These are phyloP conservation scores for Pammene aurita DNA, from an alignment of 2,888 invertebrate genomes.

Conservation along the genomic window DNA sequence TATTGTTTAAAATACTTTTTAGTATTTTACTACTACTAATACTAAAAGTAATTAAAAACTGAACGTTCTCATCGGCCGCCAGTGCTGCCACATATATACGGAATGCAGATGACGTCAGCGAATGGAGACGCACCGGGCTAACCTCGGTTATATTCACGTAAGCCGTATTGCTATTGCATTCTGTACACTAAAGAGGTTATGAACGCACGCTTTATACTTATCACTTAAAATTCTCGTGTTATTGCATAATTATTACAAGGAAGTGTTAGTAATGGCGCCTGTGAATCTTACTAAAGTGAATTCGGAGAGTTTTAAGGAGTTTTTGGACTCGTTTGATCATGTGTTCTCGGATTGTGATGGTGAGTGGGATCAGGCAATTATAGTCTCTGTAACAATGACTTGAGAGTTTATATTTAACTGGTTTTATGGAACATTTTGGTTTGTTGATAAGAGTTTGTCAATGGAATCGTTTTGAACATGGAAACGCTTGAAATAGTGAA, in stretches of 20 bases:
- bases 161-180: constrained; percentile 68
- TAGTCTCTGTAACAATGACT: neutral
- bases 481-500: neutral
- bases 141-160: constrained; percentile 55
- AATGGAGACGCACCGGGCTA: constrained; percentile 52
- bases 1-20: no score
- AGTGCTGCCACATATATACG: neutral
- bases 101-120: constrained; percentile 30
- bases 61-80: no score
- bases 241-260: constrained; percentile 24
- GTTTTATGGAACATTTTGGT: neutral
- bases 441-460: constrained; percentile 3
- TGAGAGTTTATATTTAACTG: neutral
- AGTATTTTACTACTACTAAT: no score
- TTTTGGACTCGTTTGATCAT: constrained; percentile 86
- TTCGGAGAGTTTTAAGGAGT: constrained; percentile 72
- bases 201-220: constrained; percentile 59
- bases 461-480: neutral
- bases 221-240: constrained; percentile 37
- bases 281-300: constrained; percentile 72
- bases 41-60: no score
- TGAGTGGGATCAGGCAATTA: constrained; percentile 57
- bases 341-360: constrained; percentile 91
- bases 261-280: constrained; percentile 55
- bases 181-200: constrained; percentile 55